phyloP scores from a whole-genome alignment of 2,888 invertebrate genomes.

The Epistrophe grossulariae region DNA sequence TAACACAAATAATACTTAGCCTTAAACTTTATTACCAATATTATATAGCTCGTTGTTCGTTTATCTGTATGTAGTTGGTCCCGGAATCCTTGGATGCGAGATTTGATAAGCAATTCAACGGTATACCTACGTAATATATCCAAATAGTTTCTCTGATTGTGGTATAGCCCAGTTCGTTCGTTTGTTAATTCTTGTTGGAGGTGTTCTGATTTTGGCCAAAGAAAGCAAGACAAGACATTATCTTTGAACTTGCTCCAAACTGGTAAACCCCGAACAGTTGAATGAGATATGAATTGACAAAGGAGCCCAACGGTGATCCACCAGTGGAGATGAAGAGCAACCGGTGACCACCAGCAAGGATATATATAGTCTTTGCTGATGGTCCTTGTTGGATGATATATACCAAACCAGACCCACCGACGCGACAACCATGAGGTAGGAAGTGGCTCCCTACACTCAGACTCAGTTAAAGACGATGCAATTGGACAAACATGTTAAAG shows the following conservation, averaged over 20 bases:
- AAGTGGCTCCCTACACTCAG: no score
- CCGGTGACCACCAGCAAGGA: conserved; percentile 41
- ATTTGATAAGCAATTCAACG: conserved; percentile 62
- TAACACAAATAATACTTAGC: conserved; percentile 41
- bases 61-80: not conserved
- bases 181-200: not conserved
- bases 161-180: conserved; percentile 14
- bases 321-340: conserved; percentile 34
- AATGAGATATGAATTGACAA: conserved; percentile 65
- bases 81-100: conserved; percentile 10
- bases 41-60: not conserved
- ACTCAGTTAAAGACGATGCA: no score
- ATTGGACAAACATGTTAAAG: conserved; percentile 68
- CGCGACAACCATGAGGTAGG: conserved; percentile 1
- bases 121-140: no score
- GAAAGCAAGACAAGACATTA: conserved; percentile 70
- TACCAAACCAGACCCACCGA: conserved; percentile 4
- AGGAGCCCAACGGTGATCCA: conserved; percentile 30
- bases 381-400: conserved; percentile 51
- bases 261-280: conserved; percentile 62
- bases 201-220: conserved; percentile 55
- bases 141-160: conserved; percentile 32
- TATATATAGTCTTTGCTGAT: conserved; percentile 42
- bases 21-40: conserved; percentile 66
- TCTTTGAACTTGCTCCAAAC: conserved; percentile 57